Conservation (phyloP, 2,888 invertebrate genomes). For the Hemicrepidius hirtus region DNA sequence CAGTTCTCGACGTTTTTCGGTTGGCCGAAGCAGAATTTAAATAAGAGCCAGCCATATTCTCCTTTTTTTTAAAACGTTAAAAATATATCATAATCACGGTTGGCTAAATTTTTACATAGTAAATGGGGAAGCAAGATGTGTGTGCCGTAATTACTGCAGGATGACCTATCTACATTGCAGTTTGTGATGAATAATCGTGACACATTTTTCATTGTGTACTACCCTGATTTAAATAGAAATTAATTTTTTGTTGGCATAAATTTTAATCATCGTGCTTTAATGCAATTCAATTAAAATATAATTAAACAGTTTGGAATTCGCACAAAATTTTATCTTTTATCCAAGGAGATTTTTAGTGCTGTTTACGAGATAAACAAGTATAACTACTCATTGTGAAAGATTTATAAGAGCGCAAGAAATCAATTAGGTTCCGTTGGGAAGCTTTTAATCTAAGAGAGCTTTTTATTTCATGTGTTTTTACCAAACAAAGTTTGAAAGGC, state of each 20-base stretch:
- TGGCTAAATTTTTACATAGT: neutral
- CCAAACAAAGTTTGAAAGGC: constrained; percentile 31
- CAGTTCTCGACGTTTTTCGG: too few relatives aligned
- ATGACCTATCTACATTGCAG: constrained; percentile 7
- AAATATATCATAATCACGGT: neutral
- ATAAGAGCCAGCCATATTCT: neutral
- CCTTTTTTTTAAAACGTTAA: constrained; percentile 5
- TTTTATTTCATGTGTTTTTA: constrained; percentile 28
- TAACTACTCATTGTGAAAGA: constrained; percentile 15
- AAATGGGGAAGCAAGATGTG: constrained; percentile 8
- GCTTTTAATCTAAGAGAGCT: constrained; percentile 27
- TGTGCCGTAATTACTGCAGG: constrained; percentile 2
- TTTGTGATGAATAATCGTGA: constrained; percentile 15
- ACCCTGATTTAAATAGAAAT: neutral
- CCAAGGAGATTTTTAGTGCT: too few relatives aligned
- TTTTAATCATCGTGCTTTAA: too few relatives aligned
- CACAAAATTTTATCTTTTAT: too few relatives aligned
- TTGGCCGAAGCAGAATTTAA: constrained; percentile 8
- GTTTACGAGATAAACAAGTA: neutral
- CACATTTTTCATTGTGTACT: neutral
- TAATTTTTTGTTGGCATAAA: too few relatives aligned
- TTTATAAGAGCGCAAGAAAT: constrained; percentile 19
- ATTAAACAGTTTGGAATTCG: too few relatives aligned
- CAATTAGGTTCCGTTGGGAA: constrained; percentile 13
- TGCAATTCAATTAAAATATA: too few relatives aligned